Evolutionary conservation across 23 tunicate genomes (phyloP), one percentile per base, ranked within the genome.

Genomic region (Ciona savignyi): DNA sequence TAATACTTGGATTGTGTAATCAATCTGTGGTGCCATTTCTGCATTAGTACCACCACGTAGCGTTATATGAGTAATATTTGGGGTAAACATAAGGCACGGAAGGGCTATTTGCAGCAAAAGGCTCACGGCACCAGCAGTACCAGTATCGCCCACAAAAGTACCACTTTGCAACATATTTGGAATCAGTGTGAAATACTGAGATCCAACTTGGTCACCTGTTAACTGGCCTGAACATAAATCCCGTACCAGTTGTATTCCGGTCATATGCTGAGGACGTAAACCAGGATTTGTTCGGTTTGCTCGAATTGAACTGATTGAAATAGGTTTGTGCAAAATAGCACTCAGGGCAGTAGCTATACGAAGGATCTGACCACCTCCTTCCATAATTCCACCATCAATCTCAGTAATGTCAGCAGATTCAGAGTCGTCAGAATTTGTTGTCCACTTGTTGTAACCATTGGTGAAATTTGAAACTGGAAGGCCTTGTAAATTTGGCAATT

Each of bases 111-210:
- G 96, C 22, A 88, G 70, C 60, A 88, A 51, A 0, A 88, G 81
- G 61, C 88, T 88, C 32, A 87, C 95, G 0, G 95, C 86, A 29
- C 86, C 96, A 32, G 96, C 96, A 60, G 96, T 88, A 4, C 96
- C 96, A 62, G 84, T 88, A 78, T 88, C 96, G 22, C 84, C 88
- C 0, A 82, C 30, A 66, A 33, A 88, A 25, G 77, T 88, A 21
- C 96, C 96, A 68, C 84, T 72, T 70, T 88, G 88, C 32, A 82
- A 67, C 88, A 82, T 82, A 33, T 84, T 84, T 1, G 96, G 96
- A 1, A 82, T 67, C 22, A 88, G 78, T 0, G 88, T 78, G 27
- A 88, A 69, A 63, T 73, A 80, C 61, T 88, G 96, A 2, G 96
- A 86, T 9, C 88, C 84, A 19, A 82, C 81, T 78, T 88, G 88